Evolutionary conservation across 2,888 invertebrate genomes (phyloP), one percentile per base, ranked within the genome.

Genomic region (Spisula solida): DNA sequence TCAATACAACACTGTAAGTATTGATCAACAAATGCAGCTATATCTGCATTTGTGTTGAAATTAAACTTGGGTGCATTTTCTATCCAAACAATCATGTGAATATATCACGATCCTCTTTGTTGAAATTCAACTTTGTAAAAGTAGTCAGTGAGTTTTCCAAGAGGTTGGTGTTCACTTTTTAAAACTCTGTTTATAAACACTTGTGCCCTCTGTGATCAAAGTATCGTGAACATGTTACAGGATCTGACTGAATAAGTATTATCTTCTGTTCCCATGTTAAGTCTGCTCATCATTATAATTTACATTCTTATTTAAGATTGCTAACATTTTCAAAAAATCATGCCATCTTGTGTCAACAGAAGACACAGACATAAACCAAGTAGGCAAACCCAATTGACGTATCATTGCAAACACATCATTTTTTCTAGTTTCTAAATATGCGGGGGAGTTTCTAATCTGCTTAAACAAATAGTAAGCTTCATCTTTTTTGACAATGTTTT

Each of bases 201-300:
- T 34, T 91, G 90, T 16, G 91, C n/a, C n/a, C 75, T 75, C 86
- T 86, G 79, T 92, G 87, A 80, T 93, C 89, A 80, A 92, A 93
- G 48, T 92, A 89, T 47, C 90, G 47, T 16, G 92, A 89, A 31
- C 83, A 91, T n/a, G n/a, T n/a, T n/a, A n/a, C n/a, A n/a, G n/a
- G n/a, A n/a, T n/a, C n/a, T n/a, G n/a, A n/a, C n/a, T 56, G 86
- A 29, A 92, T 90, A 55, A 90, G 93, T 80, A 92, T 91, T 25
- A 70, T 80, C 84, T 88, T 87, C 56, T 92, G 86, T 34, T 82
- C 78, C 87, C 84, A 93, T 16, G 87, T 48, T 83, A 93, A 87
- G 56, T 75, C 16, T 91, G 86, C 41, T 88, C 86, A 51, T 81
- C 55, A 12, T 2, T 80, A 5, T 90, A 56, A 29, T 5, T 66